Conservation (phyloP, 2,888 invertebrate species). For the Protophormia terraenovae region DNA sequence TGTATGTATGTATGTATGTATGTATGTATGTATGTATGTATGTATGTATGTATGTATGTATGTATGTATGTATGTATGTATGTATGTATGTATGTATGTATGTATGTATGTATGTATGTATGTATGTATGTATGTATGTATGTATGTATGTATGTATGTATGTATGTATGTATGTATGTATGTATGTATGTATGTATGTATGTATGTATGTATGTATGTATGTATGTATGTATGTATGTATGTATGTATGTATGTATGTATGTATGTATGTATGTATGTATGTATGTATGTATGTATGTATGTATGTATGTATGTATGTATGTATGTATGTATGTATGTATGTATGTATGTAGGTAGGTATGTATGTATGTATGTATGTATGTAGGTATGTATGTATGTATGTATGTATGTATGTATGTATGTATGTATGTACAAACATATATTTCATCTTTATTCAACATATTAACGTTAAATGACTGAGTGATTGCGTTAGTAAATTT, state of each 20-base stretch:
- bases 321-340: neutral
- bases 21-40: neutral
- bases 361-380: neutral
- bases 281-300: neutral
- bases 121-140: neutral
- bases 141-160: neutral
- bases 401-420: neutral
- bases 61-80: neutral
- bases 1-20: neutral
- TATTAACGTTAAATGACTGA: neutral
- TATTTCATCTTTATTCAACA: neutral
- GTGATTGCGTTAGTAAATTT: neutral
- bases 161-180: neutral
- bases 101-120: neutral
- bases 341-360: neutral
- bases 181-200: neutral
- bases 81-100: neutral
- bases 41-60: neutral
- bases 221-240: neutral
- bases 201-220: neutral
- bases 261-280: neutral
- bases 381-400: neutral
- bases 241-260: neutral
- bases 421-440: neutral
- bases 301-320: neutral